Evolutionary conservation across 2,888 invertebrate genomes (phyloP).

Genomic region (Acanthopleura granulata): DNA sequence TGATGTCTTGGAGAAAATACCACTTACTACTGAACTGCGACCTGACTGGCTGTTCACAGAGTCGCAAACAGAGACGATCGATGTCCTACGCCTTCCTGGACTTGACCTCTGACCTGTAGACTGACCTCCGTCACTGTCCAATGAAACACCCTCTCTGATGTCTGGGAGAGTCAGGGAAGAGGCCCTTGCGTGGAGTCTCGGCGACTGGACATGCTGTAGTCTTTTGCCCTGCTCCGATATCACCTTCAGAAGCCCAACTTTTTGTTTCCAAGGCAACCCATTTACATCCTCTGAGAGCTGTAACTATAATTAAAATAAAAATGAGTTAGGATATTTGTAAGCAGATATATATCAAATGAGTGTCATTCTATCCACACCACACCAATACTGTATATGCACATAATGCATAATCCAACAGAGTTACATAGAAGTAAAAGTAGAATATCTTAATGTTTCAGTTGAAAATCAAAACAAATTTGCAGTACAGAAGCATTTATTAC

Average conservation of each 20-base stretch:
- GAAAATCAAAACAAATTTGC: no score
- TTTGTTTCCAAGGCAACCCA: not conserved
- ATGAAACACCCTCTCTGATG: not conserved
- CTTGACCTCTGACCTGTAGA: not conserved
- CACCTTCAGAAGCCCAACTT: not conserved
- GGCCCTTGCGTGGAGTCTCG: not conserved
- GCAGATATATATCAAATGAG: no score
- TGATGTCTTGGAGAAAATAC: not conserved
- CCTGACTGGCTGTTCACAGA: not conserved
- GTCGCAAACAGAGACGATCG: not conserved
- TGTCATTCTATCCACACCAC: no score
- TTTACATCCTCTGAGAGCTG: no score
- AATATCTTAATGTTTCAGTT: no score
- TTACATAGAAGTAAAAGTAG: no score
- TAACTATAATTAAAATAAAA: no score
- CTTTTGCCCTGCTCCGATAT: not conserved
- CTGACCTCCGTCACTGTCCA: not conserved
- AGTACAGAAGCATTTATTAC: no score
- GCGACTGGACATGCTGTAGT: no score
- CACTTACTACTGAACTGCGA: not conserved
- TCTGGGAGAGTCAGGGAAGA: not conserved
- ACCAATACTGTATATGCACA: no score
- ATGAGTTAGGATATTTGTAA: no score
- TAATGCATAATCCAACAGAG: no score
- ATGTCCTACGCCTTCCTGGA: not conserved